Base-by-base conservation (phyloP, 1,140 invertebrate species). In the Leptonema lineaticorne region DNA sequence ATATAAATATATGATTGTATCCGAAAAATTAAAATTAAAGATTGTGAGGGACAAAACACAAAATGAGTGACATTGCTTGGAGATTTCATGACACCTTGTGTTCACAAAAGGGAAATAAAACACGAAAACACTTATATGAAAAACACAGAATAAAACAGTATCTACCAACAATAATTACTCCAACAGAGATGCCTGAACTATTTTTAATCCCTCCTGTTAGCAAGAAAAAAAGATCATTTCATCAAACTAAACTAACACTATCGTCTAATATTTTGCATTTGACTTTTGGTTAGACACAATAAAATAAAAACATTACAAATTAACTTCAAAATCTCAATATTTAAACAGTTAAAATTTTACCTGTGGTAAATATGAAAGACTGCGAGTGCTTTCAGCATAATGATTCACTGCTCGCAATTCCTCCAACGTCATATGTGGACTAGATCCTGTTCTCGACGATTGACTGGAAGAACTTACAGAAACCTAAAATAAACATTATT, bases 381-480 rank as follows among this genome's bases (percentile, higher is more conserved):
- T 94, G 79, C 93, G 93, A 16, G 93, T 95, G 79, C 91, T 93
- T 81, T 95, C 93, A n/a, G 93, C 92, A 79, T 93, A 94, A 74
- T 90, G 87, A 84, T 94, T 94, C 63, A 94, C 89, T 67, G 89
- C 91, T 72, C 90, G 83, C 30, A 94, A 82, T 76, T 94, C 92
- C 64, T 94, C 92, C 74, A 92, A 80, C 24, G 90, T 93, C 89
- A 92, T 90, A 77, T 87, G 86, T 58, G 80, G 83, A 69, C 83
- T 84, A 37, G 84, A 84, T 71, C 84, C 83, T 77, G 83, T 80
- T 78, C 86, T 83, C 63, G 87, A 86, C 69, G 87, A 85, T 73
- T 88, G 82, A 28, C 88, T 90, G 8, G 89, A 90, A 41, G 88
- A 90, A 73, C 86, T 81, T 16, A 83, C 78, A 0, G 81, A 83